phyloP scores from a whole-genome alignment of 2,888 invertebrate species.

The Scelioninae gen. 1 region DNA sequence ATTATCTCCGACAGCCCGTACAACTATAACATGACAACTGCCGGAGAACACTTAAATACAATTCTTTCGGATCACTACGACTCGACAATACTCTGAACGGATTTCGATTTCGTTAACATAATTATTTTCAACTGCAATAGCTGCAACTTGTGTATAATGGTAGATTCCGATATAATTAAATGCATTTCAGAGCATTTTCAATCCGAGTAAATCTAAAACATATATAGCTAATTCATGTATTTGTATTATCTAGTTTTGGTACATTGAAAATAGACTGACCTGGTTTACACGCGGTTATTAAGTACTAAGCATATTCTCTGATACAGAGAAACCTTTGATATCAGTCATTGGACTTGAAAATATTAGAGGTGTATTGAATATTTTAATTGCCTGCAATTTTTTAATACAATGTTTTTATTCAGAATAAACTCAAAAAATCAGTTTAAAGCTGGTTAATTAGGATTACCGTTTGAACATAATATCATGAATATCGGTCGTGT shows the following conservation, averaged over 20 bases:
- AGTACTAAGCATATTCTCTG: constrained; percentile 7
- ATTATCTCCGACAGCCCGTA: background rate
- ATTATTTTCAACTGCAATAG: background rate
- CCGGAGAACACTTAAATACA: background rate
- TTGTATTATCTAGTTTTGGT: constrained; percentile 25
- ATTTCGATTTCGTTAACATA: background rate
- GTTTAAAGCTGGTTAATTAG: background rate
- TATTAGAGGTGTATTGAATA: background rate
- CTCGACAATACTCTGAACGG: background rate
- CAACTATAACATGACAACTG: background rate
- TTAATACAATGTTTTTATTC: background rate
- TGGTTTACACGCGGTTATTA: constrained; percentile 18
- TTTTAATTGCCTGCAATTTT: background rate
- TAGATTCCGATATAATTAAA: background rate
- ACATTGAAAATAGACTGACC: constrained; percentile 21
- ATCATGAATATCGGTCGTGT: background rate
- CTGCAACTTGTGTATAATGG: background rate
- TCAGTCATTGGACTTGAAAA: constrained; percentile 6
- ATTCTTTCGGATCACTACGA: background rate
- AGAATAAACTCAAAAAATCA: background rate
- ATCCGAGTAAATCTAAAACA: constrained; percentile 6
- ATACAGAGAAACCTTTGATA: constrained; percentile 14
- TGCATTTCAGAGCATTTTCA: background rate
- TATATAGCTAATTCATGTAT: constrained; percentile 20
- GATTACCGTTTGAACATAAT: background rate